These are phyloP conservation scores for Physocephala rufipes DNA, from an alignment of 2,888 invertebrate genomes.

Conservation along the genomic window DNA sequence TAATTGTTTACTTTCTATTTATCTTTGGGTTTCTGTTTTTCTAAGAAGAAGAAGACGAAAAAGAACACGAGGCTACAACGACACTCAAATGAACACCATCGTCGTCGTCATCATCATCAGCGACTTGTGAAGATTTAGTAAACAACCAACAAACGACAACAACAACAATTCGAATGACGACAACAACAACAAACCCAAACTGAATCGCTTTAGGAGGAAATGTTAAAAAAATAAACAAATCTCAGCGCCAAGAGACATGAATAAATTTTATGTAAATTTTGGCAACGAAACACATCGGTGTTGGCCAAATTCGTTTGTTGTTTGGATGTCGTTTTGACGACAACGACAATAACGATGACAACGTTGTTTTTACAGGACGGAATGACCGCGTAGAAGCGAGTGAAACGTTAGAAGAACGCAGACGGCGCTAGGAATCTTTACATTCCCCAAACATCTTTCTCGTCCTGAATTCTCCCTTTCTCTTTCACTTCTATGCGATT, in stretches of 20 bases:
- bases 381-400: too few relatives aligned
- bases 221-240: conserved; percentile 29
- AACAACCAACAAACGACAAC: neutral
- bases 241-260: conserved; percentile 56
- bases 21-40: neutral
- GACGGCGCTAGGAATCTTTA: too few relatives aligned
- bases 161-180: neutral
- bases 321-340: conserved; percentile 8
- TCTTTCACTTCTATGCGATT: neutral
- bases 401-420: too few relatives aligned
- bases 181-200: conserved; percentile 1
- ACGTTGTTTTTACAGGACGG: too few relatives aligned
- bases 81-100: neutral
- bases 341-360: too few relatives aligned
- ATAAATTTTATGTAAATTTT: conserved; percentile 64
- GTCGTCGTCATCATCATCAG: conserved; percentile 7
- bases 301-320: conserved; percentile 44
- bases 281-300: conserved; percentile 54
- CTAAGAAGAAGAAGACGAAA: too few relatives aligned
- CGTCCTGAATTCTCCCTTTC: neutral
- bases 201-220: neutral
- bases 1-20: too few relatives aligned
- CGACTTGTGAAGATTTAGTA: neutral
- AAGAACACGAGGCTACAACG: neutral
- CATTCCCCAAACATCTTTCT: too few relatives aligned